Conservation (phyloP, 2,888 invertebrate genomes). For the Pristionchus mayeri region DNA sequence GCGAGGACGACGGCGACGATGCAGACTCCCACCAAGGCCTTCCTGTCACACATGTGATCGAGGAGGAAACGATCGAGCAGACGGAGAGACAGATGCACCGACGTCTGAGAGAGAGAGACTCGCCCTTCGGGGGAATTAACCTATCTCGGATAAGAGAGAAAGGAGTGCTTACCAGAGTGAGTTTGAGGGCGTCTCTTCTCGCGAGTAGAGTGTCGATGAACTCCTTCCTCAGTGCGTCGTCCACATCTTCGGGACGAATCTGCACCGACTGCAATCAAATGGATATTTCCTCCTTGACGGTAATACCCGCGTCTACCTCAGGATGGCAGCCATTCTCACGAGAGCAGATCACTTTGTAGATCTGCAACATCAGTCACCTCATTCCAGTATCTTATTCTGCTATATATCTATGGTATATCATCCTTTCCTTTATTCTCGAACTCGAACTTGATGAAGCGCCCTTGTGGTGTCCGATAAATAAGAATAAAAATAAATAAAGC, state of each 20-base stretch:
- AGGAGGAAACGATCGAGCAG: conserved; percentile 30
- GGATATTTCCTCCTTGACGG: not conserved
- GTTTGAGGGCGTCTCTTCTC: not conserved
- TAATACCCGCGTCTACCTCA: not conserved
- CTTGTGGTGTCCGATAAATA: too few species aligned
- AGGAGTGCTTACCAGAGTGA: not conserved
- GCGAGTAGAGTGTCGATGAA: not conserved
- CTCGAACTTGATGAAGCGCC: too few species aligned
- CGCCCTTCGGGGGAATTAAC: not conserved
- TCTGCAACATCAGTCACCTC: too few species aligned
- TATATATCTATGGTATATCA: not conserved
- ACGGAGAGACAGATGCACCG: conserved; percentile 27
- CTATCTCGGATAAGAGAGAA: not conserved
- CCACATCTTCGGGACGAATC: not conserved
- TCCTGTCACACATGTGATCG: not conserved
- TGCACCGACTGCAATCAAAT: not conserved
- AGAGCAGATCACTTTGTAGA: conserved; percentile 18
- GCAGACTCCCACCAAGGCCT: conserved; percentile 14
- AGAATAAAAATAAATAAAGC: too few species aligned
- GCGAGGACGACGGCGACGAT: conserved; percentile 42
- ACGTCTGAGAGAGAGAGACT: not conserved
- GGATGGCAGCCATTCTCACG: conserved; percentile 30
- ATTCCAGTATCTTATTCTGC: not conserved
- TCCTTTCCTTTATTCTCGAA: too few species aligned
- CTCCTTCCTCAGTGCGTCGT: not conserved